A percentile compares a stretch with the other conserved stretches of the same genome.
These are phyloP conservation scores for Epinephelus cyanopodus DNA, from an alignment of 2,113 vertebrate species.

Conservation along the genomic window DNA sequence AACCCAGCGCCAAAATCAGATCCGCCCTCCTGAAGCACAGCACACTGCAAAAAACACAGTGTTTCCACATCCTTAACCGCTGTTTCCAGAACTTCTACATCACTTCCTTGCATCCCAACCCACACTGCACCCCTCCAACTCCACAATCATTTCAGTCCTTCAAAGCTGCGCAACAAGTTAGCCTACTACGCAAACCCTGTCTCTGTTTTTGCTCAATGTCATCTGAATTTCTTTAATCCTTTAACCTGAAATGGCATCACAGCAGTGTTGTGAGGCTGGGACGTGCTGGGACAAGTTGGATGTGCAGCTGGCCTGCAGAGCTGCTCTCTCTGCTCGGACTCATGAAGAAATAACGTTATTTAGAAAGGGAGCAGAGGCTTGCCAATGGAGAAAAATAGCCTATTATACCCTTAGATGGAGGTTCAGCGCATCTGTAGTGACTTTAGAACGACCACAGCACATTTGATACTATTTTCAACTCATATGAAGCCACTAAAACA, in stretches of 20 bases:
- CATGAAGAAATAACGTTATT: background rate
- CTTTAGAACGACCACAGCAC: background rate
- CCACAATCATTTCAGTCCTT: background rate
- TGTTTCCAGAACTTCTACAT: background rate
- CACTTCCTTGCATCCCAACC: background rate
- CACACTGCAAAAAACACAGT: background rate
- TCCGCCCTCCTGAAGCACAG: conserved; percentile 26
- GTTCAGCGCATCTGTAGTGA: background rate
- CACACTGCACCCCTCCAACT: background rate
- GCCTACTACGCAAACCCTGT: background rate
- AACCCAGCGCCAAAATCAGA: background rate
- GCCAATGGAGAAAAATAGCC: background rate
- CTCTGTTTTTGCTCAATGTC: background rate
- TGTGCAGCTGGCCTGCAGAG: background rate
- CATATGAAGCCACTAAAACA: too few species aligned
- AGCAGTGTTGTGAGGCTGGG: background rate
- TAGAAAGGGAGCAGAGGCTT: background rate
- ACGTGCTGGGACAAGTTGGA: conserved; percentile 6
- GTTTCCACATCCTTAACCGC: background rate
- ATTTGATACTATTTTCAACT: background rate
- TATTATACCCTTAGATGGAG: too few species aligned
- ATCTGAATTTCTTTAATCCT: background rate
- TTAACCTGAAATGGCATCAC: background rate
- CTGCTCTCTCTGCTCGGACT: background rate
- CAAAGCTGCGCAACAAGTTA: conserved; percentile 49